Evolutionary conservation across 2,113 vertebrate genomes (phyloP), one percentile per base, ranked within the genome.

Genomic region (Podarcis raffonei): DNA sequence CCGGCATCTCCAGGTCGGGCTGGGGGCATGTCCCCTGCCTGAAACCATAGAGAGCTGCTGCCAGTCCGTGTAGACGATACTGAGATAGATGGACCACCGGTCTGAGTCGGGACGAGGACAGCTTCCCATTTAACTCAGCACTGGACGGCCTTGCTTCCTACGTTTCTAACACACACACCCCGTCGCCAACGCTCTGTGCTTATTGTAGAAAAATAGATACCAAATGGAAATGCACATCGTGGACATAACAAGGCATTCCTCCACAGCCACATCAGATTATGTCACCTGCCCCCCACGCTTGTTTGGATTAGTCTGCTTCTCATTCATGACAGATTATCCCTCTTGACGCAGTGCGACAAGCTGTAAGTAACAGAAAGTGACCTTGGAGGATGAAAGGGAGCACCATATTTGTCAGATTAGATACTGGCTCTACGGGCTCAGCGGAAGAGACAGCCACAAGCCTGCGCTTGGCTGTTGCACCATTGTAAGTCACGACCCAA

Each of bases 361-460:
- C 94, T 95, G 94, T 93, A 94, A 95, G 89, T 95, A 95, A 96
- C 94, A 90, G 65, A 93, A 94, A 94, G 93, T 92, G 95, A 96
- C 89, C 95, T 93, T 91, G 90, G 89, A 92, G 91, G 94, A 95
- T 87, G 93, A 93, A 95, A 94, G 75, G 89, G 93, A 92, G 84
- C 92, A 90, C 93, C 93, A 68, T 85, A 92, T 95, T 94, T 95
- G 95, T 92, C 95, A 94, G 89, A 88, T 95, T 85, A 89, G 92
- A 92, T 92, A 90, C 91, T 83, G 84, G 87, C 90, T 91, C 71
- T 90, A 81, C 83, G 68, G 87, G 90, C 80, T 83, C 82, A 78
- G 81, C 53, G 82, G 89, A 91, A 91, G 90, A 91, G 92, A 90
- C 92, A 83, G 71, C 86, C 82, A 42, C 85, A 66, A 87, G 68